These are phyloP conservation scores for Psettodes erumei DNA, from an alignment of 2,113 vertebrate genomes.

Conservation along the genomic window DNA sequence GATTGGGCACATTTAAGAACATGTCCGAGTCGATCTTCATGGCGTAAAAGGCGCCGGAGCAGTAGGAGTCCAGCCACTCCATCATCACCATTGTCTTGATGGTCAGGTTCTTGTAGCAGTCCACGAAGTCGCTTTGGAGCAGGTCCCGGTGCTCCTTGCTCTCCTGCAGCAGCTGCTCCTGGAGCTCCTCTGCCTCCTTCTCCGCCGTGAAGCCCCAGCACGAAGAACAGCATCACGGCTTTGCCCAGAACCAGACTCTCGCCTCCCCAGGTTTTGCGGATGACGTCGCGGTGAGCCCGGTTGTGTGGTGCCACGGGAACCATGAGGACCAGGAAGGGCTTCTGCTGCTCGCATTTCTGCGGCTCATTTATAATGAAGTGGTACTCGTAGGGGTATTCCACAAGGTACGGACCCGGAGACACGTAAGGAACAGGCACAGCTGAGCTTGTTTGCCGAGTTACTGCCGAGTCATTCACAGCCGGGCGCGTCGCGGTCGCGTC, in stretches of 20 bases:
- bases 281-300: background rate
- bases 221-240: conserved; percentile 72
- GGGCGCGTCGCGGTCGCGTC: fast-evolving
- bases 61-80: conserved; percentile 84
- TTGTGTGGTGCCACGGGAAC: conserved; percentile 74
- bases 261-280: conserved; percentile 81
- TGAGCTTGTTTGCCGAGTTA: too few relatives aligned
- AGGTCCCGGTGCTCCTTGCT: conserved; percentile 76
- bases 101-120: conserved; percentile 87
- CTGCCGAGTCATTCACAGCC: too few relatives aligned
- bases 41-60: conserved; percentile 78
- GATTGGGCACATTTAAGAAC: conserved; percentile 81
- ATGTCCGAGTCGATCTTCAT: conserved; percentile 84
- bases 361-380: conserved; percentile 76
- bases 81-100: conserved; percentile 88
- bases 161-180: conserved; percentile 71
- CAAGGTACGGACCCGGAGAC: conserved; percentile 52
- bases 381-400: conserved; percentile 76
- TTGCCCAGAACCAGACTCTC: conserved; percentile 63
- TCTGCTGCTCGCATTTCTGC: conserved; percentile 47
- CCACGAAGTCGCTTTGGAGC: conserved; percentile 85
- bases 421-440: conserved; percentile 6
- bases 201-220: conserved; percentile 63
- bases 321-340: conserved; percentile 83
- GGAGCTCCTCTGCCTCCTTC: background rate